These are phyloP conservation scores for Drosophila pseudoananassae DNA, from an alignment of 1,140 invertebrate species.

Conservation along the genomic window DNA sequence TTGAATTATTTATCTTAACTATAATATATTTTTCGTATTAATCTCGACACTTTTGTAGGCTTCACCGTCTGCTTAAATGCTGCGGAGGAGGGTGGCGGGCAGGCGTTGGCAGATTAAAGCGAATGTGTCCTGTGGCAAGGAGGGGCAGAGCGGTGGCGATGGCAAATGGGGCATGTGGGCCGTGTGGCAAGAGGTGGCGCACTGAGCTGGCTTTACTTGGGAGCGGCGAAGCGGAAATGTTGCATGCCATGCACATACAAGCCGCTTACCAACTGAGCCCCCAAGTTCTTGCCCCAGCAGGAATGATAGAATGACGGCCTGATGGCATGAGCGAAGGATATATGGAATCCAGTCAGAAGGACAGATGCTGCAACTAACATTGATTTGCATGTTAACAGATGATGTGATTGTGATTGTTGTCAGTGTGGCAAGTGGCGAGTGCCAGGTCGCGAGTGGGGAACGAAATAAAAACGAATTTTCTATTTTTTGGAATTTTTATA, in stretches of 20 bases:
- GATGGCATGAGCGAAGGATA: neutral
- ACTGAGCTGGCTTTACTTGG: slow-evolving; percentile 9
- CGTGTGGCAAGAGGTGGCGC: neutral
- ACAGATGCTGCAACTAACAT: slow-evolving; percentile 34
- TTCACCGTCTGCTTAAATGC: neutral
- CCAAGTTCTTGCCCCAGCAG: slow-evolving; percentile 3
- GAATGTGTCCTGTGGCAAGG: slow-evolving; percentile 6
- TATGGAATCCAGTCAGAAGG: neutral
- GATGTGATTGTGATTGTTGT: slow-evolving; percentile 38
- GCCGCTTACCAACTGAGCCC: slow-evolving; percentile 21
- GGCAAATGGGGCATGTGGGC: neutral
- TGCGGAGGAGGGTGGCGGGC: neutral
- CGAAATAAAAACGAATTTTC: neutral
- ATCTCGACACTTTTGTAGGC: slow-evolving; percentile 4
- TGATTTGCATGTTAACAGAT: slow-evolving; percentile 57
- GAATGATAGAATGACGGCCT: neutral
- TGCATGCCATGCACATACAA: slow-evolving; percentile 50
- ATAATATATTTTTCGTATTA: neutral
- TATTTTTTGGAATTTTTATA: no score
- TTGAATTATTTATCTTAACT: no score
- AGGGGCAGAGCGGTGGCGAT: neutral
- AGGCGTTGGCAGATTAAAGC: slow-evolving; percentile 1
- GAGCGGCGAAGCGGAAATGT: slow-evolving; percentile 44
- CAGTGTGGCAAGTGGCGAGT: neutral
- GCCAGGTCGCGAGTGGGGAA: neutral